A percentile compares a stretch with the other conserved stretches of the same genome.
phyloP scores from a whole-genome alignment of 2,888 invertebrate genomes.

The Cyclophora punctaria region DNA sequence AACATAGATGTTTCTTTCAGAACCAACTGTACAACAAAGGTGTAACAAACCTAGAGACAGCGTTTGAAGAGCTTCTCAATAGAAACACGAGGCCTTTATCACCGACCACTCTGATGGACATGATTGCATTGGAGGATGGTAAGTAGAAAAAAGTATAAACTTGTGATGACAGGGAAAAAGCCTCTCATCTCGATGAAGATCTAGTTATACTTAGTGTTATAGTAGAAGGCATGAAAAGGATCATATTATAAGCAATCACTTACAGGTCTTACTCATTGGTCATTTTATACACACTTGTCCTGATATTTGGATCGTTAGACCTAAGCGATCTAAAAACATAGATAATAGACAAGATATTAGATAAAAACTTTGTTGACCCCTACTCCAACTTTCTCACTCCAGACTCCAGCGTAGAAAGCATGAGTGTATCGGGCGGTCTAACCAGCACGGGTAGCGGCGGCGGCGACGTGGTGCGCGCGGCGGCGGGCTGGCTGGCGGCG shows the following conservation, averaged over 20 bases:
- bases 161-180: too few relatives aligned
- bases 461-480: slow-evolving; percentile 75
- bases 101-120: slow-evolving; percentile 90
- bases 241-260: too few relatives aligned
- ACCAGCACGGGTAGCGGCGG: slow-evolving; percentile 24
- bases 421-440: slow-evolving; percentile 43
- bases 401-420: slow-evolving; percentile 68
- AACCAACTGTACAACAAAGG: slow-evolving; percentile 86
- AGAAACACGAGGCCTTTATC: slow-evolving; percentile 91
- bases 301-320: too few relatives aligned
- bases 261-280: too few relatives aligned
- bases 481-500: slow-evolving; percentile 90
- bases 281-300: too few relatives aligned
- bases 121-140: slow-evolving; percentile 91
- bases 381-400: slow-evolving; percentile 22
- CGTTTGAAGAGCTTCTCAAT: slow-evolving; percentile 89
- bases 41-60: slow-evolving; percentile 87
- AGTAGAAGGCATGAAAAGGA: too few relatives aligned
- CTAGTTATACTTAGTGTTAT: too few relatives aligned
- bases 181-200: too few relatives aligned
- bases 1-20: slow-evolving; percentile 39
- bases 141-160: too few relatives aligned
- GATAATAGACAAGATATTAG: too few relatives aligned
- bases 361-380: too few relatives aligned
- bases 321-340: too few relatives aligned